Evolutionary conservation across 2,888 invertebrate species (phyloP), one percentile per base, ranked within the genome.

Genomic region (Folsomia manolachei): DNA sequence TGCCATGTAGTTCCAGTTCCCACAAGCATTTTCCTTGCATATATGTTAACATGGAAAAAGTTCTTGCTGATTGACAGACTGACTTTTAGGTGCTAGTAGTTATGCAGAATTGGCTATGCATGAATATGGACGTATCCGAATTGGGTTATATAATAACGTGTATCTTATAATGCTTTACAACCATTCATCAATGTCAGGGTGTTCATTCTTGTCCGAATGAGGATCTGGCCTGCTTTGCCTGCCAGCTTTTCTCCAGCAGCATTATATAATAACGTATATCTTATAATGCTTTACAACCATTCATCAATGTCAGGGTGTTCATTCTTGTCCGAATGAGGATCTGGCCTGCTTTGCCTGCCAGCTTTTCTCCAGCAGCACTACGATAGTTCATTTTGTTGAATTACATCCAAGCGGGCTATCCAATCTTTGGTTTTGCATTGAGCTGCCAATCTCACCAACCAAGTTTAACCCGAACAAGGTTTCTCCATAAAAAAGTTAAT

Each of bases 181-280:
- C 69, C 69, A 69, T 69, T 69, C 69, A 69, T 69, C 69, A 69
- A 69, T 61, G 69, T 69, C 69, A 69, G 61, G 23, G 61, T 56
- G 14, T 69, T 39, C 69, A 69, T 69, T 69, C 62, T 62, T 27
- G 39, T 61, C 27, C 23, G 62, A 68, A 56, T n/a, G n/a, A 39
- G 7, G 39, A 39, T 39, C 39, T 39, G 39, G 39, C 39, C 39
- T n/a, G n/a, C n/a, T n/a, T n/a, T n/a, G n/a, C n/a, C n/a, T n/a
- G n/a, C n/a, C n/a, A n/a, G n/a, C n/a, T n/a, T n/a, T n/a, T n/a
- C n/a, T n/a, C n/a, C n/a, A n/a, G n/a, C n/a, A n/a, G n/a, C n/a
- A n/a, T 62, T 62, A 62, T 62, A 62, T 23, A 14, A 24, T 62
- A 39, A 62, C 62, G 24, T 62, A 24, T 24, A 62, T 62, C 62